Percentiles rank a stretch among this genome's conserved stretches.
Evolutionary conservation across 2,888 invertebrate genomes (phyloP).

Genomic region (Spialia ferax): DNA sequence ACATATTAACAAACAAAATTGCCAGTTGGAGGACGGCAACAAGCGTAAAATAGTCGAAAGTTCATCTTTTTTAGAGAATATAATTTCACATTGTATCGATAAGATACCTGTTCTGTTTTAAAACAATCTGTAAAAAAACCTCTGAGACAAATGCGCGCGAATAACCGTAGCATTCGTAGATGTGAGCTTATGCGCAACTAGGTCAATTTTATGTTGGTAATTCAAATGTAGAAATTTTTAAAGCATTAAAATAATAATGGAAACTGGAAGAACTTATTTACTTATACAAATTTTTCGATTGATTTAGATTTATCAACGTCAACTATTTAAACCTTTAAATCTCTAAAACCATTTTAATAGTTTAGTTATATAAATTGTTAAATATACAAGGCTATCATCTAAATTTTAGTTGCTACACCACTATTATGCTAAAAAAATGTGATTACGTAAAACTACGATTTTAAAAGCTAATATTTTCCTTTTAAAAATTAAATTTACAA

Average conservation of each 20-base stretch:
- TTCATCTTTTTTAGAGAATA: too few relatives aligned
- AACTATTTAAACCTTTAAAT: slow-evolving; percentile 29
- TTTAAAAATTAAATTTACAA: neutral
- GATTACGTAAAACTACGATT: neutral
- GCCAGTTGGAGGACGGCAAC: too few relatives aligned
- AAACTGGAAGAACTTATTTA: neutral
- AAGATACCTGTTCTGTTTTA: too few relatives aligned
- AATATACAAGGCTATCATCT: slow-evolving; percentile 25
- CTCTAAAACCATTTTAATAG: slow-evolving; percentile 19
- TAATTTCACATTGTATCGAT: too few relatives aligned
- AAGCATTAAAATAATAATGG: slow-evolving; percentile 2
- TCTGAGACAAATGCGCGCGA: neutral
- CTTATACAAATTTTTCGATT: neutral
- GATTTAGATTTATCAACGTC: slow-evolving; percentile 11
- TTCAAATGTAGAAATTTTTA: neutral
- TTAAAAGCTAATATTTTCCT: neutral
- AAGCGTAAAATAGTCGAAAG: too few relatives aligned
- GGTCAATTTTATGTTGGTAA: neutral
- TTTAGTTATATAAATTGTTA: slow-evolving; percentile 12
- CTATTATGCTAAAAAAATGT: slow-evolving; percentile 18
- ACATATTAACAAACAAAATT: too few relatives aligned
- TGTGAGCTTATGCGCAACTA: neutral
- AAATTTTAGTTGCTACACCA: slow-evolving; percentile 2
- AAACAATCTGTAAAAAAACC: too few relatives aligned
- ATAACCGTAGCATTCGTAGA: neutral